Evolutionary conservation across 2,113 vertebrate genomes (phyloP).

Genomic region (Typhlomys cinereus): DNA sequence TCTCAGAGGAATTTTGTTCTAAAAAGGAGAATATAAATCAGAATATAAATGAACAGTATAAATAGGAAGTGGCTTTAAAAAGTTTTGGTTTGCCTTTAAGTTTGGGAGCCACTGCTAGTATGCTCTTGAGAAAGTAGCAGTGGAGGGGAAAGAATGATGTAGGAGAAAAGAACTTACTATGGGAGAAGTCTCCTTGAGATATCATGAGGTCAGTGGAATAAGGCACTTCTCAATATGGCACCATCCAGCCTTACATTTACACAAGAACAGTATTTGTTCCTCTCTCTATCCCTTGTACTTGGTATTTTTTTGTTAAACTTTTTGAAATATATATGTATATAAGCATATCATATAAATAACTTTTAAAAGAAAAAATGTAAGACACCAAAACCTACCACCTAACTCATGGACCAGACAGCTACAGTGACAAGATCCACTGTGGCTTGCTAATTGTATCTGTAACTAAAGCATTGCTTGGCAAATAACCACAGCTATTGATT

Average conservation of each 20-base stretch:
- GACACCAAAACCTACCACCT: background rate
- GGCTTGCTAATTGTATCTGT: background rate
- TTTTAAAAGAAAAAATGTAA: constrained; percentile 22
- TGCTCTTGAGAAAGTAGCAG: background rate
- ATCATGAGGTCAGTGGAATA: background rate
- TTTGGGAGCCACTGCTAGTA: background rate
- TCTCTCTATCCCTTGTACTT: background rate
- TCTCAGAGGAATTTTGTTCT: background rate
- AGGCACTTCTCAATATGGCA: background rate
- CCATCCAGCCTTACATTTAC: background rate
- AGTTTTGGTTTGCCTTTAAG: background rate
- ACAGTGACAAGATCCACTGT: background rate
- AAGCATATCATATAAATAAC: background rate
- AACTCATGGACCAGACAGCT: background rate
- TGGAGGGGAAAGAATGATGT: background rate
- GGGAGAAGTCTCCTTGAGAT: background rate
- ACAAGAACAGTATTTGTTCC: background rate
- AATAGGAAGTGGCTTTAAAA: background rate
- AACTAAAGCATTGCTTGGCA: background rate
- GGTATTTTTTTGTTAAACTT: background rate
- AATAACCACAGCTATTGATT: background rate
- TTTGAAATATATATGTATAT: constrained; percentile 11
- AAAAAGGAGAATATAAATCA: constrained; percentile 16
- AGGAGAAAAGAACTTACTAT: background rate
- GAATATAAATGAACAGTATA: background rate